Percentiles rank a stretch among this genome's conserved stretches.
Evolutionary conservation across 1,140 invertebrate genomes (phyloP).

Genomic region (Plodia interpunctella): DNA sequence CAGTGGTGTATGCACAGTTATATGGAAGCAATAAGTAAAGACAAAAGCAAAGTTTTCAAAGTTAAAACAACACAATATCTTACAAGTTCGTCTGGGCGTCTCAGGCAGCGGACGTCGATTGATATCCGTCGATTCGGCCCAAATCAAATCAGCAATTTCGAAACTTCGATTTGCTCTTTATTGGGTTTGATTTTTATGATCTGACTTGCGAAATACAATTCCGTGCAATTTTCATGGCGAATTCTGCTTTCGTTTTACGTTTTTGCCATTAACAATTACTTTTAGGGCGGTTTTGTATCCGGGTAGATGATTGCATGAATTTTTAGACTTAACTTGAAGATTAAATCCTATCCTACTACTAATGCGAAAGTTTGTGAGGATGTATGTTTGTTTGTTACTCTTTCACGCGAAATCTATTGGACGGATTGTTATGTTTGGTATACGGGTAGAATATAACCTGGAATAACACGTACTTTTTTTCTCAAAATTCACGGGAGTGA

Average conservation of each 20-base stretch:
- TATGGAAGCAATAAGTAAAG: neutral
- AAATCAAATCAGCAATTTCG: conserved; percentile 57
- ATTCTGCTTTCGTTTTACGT: neutral
- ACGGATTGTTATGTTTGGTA: too few relatives aligned
- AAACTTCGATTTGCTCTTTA: conserved; percentile 53
- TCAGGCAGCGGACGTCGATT: conserved; percentile 35
- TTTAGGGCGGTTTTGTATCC: conserved; percentile 11
- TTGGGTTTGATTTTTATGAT: conserved; percentile 57
- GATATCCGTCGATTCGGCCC: conserved; percentile 29
- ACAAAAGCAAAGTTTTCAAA: conserved; percentile 11
- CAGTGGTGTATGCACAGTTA: too few relatives aligned
- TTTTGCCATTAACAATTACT: neutral
- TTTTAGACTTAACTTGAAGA: neutral
- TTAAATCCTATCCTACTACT: too few relatives aligned
- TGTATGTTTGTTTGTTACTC: too few relatives aligned
- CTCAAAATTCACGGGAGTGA: too few relatives aligned
- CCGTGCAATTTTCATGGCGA: neutral
- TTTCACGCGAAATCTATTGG: too few relatives aligned
- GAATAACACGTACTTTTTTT: too few relatives aligned
- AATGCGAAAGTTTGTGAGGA: too few relatives aligned
- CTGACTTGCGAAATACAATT: conserved; percentile 30
- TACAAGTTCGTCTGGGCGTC: conserved; percentile 15
- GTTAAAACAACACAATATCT: conserved; percentile 16
- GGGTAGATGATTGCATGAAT: neutral
- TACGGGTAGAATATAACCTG: too few relatives aligned